A percentile compares a stretch with the other conserved stretches of the same genome.
Evolutionary conservation across 2,113 vertebrate genomes (phyloP).

Genomic region (Shinisaurus crocodilurus): DNA sequence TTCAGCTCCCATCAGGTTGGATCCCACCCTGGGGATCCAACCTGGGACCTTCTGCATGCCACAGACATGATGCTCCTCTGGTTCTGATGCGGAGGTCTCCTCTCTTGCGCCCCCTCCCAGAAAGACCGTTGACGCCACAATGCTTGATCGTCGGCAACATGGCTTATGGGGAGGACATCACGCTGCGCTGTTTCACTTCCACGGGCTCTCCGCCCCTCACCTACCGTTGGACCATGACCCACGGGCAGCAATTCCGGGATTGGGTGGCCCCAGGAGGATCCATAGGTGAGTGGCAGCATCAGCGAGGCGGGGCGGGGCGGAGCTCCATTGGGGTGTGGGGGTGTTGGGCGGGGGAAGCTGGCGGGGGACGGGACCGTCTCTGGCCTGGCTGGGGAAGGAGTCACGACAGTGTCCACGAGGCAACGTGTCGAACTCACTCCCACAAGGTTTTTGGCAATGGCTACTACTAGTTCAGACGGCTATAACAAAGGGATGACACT

Average conservation of each 20-base stretch:
- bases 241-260: constrained; percentile 56
- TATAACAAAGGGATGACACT: not conserved
- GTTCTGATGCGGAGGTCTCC: not conserved
- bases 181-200: constrained; percentile 81
- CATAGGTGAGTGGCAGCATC: not conserved
- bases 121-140: constrained; percentile 79
- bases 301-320: too few relatives aligned
- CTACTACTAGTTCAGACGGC: not conserved
- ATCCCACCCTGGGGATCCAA: too few relatives aligned
- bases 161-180: constrained; percentile 75
- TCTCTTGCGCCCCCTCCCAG: constrained; percentile 62
- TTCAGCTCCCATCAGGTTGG: too few relatives aligned
- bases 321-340: rapidly evolving
- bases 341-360: not conserved
- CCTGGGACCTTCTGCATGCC: not conserved
- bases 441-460: not conserved
- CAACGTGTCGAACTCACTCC: not conserved
- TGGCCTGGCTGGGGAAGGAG: not conserved
- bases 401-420: not conserved
- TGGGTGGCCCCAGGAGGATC: constrained; percentile 59
- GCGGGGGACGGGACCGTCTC: too few relatives aligned
- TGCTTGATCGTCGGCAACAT: constrained; percentile 85
- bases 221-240: constrained; percentile 85
- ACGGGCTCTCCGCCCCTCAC: constrained; percentile 79
- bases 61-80: not conserved